These are phyloP conservation scores for Cydia splendana DNA, from an alignment of 1,140 invertebrate species.

Conservation along the genomic window DNA sequence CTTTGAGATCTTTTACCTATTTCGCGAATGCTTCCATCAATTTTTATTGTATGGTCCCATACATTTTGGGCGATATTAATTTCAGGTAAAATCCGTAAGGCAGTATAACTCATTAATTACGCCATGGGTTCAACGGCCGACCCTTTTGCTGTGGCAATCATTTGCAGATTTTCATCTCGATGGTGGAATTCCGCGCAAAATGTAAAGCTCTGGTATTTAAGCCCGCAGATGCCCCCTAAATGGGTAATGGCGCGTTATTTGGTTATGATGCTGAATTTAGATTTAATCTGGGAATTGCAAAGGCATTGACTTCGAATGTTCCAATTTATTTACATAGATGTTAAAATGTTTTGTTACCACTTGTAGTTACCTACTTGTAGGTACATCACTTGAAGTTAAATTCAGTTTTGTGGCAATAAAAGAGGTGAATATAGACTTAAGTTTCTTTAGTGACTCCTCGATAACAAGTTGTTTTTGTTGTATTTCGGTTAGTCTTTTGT, in stretches of 20 bases:
- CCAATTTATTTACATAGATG: neutral
- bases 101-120: constrained; percentile 14
- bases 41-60: constrained; percentile 1
- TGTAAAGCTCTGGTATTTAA: neutral
- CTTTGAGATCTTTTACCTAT: constrained; percentile 8
- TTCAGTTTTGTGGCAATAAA: neutral
- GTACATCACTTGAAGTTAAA: neutral
- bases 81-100: constrained; percentile 17
- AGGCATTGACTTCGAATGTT: constrained; percentile 9
- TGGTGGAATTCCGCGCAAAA: constrained; percentile 7
- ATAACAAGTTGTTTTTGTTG: no score
- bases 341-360: neutral
- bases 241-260: constrained; percentile 24
- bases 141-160: constrained; percentile 15
- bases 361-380: neutral
- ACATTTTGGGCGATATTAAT: neutral
- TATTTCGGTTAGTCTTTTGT: no score
- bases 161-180: constrained; percentile 22
- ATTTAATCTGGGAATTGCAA: constrained; percentile 11
- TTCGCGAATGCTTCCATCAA: constrained; percentile 12
- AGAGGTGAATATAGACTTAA: no score
- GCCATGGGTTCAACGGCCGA: constrained; percentile 24
- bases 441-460: no score
- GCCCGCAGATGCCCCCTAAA: constrained; percentile 25
- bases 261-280: constrained; percentile 15